phyloP scores from a whole-genome alignment of 2,888 invertebrate species.

The Apotomis turbidana region DNA sequence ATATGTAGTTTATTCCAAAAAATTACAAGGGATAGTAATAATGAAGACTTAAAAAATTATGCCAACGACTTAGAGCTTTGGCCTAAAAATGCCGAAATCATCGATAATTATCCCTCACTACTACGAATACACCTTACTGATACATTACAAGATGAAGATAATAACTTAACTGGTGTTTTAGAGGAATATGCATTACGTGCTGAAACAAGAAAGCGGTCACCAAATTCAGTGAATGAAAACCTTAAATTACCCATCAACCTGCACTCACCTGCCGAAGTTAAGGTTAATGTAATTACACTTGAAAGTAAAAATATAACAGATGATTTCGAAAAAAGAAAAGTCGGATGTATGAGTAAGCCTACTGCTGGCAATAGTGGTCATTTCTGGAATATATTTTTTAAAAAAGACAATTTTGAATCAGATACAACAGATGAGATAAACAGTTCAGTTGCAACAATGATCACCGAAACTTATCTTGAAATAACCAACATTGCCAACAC shows the following conservation, averaged over 20 bases:
- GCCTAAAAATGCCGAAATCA: neutral
- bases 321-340: slow-evolving; percentile 13
- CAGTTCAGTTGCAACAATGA: too few relatives aligned
- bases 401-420: neutral
- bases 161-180: slow-evolving; percentile 10
- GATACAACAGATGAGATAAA: neutral
- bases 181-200: slow-evolving; percentile 1
- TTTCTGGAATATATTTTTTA: slow-evolving; percentile 8
- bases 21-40: neutral
- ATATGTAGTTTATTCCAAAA: neutral
- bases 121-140: neutral
- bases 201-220: neutral
- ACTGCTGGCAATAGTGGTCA: slow-evolving; percentile 15
- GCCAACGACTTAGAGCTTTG: slow-evolving; percentile 3
- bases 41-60: neutral
- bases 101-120: neutral
- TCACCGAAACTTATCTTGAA: too few relatives aligned
- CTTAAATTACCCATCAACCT: neutral
- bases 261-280: slow-evolving; percentile 6
- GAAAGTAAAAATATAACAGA: neutral
- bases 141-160: neutral
- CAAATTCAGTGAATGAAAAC: neutral
- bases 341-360: slow-evolving; percentile 2
- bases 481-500: too few relatives aligned
- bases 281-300: slow-evolving; percentile 17